Conservation (phyloP, 2,888 invertebrate genomes). For the Epinotia brunnichana region DNA sequence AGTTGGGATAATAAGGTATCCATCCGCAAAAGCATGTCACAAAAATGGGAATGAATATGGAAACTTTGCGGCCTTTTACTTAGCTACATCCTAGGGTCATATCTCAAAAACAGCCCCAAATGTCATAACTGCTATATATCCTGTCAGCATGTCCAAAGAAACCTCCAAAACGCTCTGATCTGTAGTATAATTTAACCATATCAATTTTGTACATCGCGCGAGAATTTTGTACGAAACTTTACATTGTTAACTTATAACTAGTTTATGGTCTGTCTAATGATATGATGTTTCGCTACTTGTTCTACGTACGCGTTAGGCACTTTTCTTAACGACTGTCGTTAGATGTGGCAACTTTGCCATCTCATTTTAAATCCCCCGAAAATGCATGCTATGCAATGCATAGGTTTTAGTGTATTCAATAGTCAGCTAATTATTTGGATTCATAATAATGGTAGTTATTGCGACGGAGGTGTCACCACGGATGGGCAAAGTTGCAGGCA, state of each 20-base stretch:
- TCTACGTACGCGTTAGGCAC: background rate
- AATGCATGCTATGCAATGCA: background rate
- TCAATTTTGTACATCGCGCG: slow-evolving; percentile 24
- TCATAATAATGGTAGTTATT: background rate
- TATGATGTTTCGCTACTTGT: slow-evolving; percentile 6
- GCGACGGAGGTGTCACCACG: background rate
- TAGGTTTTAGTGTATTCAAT: background rate
- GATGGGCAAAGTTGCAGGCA: slow-evolving; percentile 9
- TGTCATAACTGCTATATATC: background rate
- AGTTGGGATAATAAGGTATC: too few relatives aligned
- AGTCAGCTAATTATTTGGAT: background rate
- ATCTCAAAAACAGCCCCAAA: too few relatives aligned
- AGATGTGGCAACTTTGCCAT: slow-evolving; percentile 1
- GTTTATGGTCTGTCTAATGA: slow-evolving; percentile 2
- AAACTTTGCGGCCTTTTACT: background rate
- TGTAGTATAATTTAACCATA: slow-evolving; percentile 22
- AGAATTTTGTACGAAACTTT: slow-evolving; percentile 55
- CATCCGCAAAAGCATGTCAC: background rate
- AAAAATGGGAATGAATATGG: background rate
- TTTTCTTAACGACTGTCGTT: background rate
- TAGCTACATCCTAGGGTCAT: too few relatives aligned
- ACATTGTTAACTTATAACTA: slow-evolving; percentile 50
- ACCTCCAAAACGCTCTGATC: background rate
- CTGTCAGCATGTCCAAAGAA: background rate
- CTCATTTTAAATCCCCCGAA: background rate